Percentiles rank a stretch among this genome's conserved stretches.
phyloP scores from a whole-genome alignment of 53 echinoderm and acorn worm genomes.

The Arbacia lixula region DNA sequence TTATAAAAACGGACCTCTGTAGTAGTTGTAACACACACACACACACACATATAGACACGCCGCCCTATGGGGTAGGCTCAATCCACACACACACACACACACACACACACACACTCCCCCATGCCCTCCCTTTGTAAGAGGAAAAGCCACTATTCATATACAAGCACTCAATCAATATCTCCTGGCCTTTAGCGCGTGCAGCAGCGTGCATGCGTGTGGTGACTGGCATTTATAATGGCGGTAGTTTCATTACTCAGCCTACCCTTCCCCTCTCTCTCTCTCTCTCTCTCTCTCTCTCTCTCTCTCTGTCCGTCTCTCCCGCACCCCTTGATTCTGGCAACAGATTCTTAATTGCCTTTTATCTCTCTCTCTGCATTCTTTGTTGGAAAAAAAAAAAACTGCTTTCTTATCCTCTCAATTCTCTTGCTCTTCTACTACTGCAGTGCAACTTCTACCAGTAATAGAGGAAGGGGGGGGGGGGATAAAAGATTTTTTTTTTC shows the following conservation, averaged over 20 bases:
- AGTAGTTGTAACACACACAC: no score
- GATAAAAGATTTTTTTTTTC: no score
- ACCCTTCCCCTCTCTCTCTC: conserved; percentile 14
- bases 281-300: neutral
- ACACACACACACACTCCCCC: conserved; percentile 1
- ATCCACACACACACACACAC: conserved; percentile 31
- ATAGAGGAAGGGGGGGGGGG: no score
- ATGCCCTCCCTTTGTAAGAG: no score
- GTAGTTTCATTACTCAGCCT: conserved; percentile 2
- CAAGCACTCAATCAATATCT: conserved; percentile 46
- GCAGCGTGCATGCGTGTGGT: conserved; percentile 35
- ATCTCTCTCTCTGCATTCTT: conserved; percentile 25
- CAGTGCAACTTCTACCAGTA: no score
- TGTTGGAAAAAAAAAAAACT: no score
- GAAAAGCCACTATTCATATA: no score
- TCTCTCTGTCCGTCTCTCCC: neutral
- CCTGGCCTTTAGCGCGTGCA: conserved; percentile 19
- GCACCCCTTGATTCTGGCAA: neutral
- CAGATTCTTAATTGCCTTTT: neutral
- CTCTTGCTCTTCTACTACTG: no score
- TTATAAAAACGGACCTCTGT: no score
- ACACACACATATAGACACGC: no score
- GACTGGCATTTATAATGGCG: conserved; percentile 45
- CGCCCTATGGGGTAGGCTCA: neutral
- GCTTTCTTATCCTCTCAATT: no score